Conservation (phyloP, 2,113 vertebrate species). For the Strix uralensis region DNA sequence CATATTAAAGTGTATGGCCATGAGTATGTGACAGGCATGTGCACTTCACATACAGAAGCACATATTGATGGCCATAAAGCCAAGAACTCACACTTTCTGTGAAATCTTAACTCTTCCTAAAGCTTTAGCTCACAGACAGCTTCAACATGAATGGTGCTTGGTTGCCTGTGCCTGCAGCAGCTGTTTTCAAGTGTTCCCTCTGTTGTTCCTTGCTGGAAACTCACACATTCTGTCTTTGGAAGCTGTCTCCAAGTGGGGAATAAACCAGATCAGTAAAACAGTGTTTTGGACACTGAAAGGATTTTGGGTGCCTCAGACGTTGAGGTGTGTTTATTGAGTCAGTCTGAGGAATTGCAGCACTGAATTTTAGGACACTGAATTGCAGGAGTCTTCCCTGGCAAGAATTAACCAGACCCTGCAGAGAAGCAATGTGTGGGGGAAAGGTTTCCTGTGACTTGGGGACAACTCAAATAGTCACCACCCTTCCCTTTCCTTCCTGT, state of each 20-base stretch:
- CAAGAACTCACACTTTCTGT: neutral
- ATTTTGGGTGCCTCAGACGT: neutral
- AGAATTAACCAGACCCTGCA: neutral
- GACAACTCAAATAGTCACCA: neutral
- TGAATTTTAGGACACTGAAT: neutral
- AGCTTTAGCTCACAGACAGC: neutral
- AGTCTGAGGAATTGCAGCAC: neutral
- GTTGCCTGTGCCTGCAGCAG: neutral
- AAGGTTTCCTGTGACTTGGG: neutral
- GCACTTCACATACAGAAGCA: neutral
- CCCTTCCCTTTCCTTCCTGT: neutral
- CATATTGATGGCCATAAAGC: neutral
- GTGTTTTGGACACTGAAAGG: neutral
- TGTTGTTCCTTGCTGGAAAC: neutral
- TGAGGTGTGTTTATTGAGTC: neutral
- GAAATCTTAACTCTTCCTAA: neutral
- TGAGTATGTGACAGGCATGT: rapidly evolving
- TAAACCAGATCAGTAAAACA: neutral
- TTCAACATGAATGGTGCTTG: neutral
- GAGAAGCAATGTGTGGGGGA: neutral
- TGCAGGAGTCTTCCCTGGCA: neutral
- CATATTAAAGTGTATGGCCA: neutral
- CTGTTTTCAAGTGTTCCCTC: neutral
- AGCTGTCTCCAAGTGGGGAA: neutral
- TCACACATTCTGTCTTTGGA: neutral